Conservation (phyloP, 1,140 invertebrate genomes). For the Trachymyrmex cornetzi region DNA sequence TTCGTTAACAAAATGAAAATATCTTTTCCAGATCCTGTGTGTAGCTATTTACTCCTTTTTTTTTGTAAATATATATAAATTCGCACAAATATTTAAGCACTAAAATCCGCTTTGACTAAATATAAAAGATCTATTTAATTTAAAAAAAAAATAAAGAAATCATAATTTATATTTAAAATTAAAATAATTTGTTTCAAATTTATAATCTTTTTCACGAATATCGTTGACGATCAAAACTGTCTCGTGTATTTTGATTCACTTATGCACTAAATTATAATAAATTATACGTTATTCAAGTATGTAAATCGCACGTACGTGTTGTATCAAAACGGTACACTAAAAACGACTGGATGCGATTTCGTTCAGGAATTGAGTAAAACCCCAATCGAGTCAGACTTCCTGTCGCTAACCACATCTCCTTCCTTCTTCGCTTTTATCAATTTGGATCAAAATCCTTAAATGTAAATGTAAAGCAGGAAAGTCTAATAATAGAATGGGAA, state of each 20-base stretch:
- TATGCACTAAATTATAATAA: constrained; percentile 10
- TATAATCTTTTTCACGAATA: background rate
- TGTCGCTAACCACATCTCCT: constrained; percentile 69
- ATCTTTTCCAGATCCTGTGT: too few relatives aligned
- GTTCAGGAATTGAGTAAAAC: constrained; percentile 15
- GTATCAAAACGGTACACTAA: background rate
- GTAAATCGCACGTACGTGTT: background rate
- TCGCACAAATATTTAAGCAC: too few relatives aligned
- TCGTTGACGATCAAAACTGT: background rate
- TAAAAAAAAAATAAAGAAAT: constrained; percentile 4
- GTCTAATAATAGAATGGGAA: background rate
- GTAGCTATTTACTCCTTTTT: too few relatives aligned
- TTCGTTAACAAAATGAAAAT: too few relatives aligned
- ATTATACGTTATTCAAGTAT: background rate
- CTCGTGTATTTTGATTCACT: background rate
- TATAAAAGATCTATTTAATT: background rate
- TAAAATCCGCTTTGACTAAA: too few relatives aligned
- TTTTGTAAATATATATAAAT: too few relatives aligned
- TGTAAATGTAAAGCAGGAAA: constrained; percentile 16
- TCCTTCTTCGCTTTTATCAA: constrained; percentile 54
- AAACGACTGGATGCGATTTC: constrained; percentile 1
- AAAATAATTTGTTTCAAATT: background rate
- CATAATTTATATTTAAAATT: background rate
- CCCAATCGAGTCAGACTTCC: constrained; percentile 57
- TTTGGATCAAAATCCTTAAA: background rate